Base-by-base conservation (phyloP, 2,113 vertebrate species). In the Cyphotilapia sp. region DNA sequence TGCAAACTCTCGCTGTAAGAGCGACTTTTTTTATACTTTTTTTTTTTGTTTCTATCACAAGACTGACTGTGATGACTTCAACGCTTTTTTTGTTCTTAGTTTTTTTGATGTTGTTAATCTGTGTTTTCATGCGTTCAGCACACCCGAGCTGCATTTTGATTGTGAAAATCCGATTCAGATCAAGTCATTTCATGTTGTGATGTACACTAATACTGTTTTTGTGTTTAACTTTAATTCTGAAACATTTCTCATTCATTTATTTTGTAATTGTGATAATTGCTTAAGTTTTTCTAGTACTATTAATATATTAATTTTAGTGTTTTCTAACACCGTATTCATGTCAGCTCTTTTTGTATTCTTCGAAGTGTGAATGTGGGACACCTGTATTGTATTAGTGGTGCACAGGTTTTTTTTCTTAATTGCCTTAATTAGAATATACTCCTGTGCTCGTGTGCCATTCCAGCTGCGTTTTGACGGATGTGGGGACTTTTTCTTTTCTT, bases 381-480 rank as follows among this genome's bases (percentile, higher is more conserved):
- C 82, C 89, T 85, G 90, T 84, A 51, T 76, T 76, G 51, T 85
- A 11, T 38, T 13, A 22, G 14, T 89, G 80, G 54, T 87, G 88
- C 83, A 81, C 83, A 89, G 47, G 61, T 13, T 69, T 82, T 71
- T 69, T 91, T 90, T n/a, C 66, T 94, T 85, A 91, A 95, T 89
- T 94, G 94, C 94, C 94, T 96, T 96, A 93, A 96, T 92, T 93
- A 89, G 74, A 84, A 83, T 40, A 84, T 82, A 81, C 83, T 87
- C 63, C 47, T 90, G 76, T 88, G 63, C 71, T 84, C 74, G 38
- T 40, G 54, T 86, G 84, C 81, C 31, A 88, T 53, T 84, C 33
- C 83, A 84, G 81, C 53, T 80, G 29, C 61, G 12, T 78, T 89
- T 59, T 81, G 33, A 91, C 42, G 22, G 51, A 83, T 81, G 85